phyloP scores from a whole-genome alignment of 2,797 vertebrate species.

The Halcyon badia region DNA sequence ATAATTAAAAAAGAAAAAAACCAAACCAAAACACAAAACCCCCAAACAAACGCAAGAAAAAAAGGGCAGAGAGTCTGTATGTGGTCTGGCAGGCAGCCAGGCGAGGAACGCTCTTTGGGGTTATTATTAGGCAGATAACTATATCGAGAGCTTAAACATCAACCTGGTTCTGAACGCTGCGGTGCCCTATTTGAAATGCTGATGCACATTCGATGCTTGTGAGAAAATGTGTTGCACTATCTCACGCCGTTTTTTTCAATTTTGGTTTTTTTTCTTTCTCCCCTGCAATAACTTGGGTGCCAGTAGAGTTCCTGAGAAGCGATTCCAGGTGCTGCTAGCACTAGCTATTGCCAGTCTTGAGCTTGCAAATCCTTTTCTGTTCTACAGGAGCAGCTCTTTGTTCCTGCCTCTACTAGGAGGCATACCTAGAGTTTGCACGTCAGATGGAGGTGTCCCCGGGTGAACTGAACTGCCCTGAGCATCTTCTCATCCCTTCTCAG shows the following conservation, averaged over 20 bases:
- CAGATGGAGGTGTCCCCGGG: not conserved
- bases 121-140: slow-evolving; percentile 73
- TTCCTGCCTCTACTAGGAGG: not conserved
- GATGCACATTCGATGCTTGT: not conserved
- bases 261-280: not conserved
- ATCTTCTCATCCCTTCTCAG: not conserved
- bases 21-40: not conserved
- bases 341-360: not conserved
- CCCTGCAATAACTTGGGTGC: not conserved
- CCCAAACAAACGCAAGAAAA: not conserved
- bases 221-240: not conserved
- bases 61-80: not conserved
- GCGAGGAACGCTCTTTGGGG: slow-evolving; percentile 32
- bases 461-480: not conserved
- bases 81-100: slow-evolving; percentile 68
- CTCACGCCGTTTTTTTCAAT: not conserved
- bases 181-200: not conserved
- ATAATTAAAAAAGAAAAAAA: not conserved
- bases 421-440: not conserved
- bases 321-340: not conserved
- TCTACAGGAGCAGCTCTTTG: not conserved
- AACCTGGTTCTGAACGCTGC: slow-evolving; percentile 16
- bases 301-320: not conserved
- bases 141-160: slow-evolving; percentile 54
- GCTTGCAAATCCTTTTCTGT: not conserved